Conservation (phyloP, 2,113 vertebrate species). For the Pardalotus punctatus region DNA sequence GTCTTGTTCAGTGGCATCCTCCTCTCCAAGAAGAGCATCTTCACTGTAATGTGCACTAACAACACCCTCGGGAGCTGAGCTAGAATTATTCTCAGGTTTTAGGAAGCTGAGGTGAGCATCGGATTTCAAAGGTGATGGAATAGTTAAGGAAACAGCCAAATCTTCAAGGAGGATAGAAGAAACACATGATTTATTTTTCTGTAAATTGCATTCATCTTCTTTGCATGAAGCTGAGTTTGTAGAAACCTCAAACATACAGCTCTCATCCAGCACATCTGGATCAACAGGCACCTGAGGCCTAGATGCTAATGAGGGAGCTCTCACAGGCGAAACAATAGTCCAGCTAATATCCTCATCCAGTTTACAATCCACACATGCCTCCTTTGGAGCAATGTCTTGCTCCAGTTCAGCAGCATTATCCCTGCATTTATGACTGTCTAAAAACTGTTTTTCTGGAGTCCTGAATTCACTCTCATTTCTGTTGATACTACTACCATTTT, state of each 20-base stretch:
- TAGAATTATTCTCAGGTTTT: constrained; percentile 72
- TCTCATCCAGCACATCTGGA: constrained; percentile 91
- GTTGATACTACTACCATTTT: constrained; percentile 66
- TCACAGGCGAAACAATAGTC: constrained; percentile 82
- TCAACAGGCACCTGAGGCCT: constrained; percentile 76
- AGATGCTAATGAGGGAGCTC: constrained; percentile 67
- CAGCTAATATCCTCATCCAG: constrained; percentile 75
- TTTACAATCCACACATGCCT: constrained; percentile 72
- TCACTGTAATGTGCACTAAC: constrained; percentile 90
- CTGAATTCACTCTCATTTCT: constrained; percentile 80
- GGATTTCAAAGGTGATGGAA: constrained; percentile 95
- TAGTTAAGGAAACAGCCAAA: constrained; percentile 92
- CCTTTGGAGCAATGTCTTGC: constrained; percentile 70
- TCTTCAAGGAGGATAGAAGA: constrained; percentile 92
- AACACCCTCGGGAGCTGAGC: constrained; percentile 82
- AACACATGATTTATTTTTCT: constrained; percentile 70
- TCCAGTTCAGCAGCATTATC: constrained; percentile 15
- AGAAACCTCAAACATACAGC: constrained; percentile 90
- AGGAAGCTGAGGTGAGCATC: constrained; percentile 95
- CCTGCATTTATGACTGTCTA: constrained; percentile 69
- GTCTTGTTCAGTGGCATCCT: constrained; percentile 92
- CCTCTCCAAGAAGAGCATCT: constrained; percentile 87
- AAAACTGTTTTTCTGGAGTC: constrained; percentile 82
- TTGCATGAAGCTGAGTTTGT: constrained; percentile 61
- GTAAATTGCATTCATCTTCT: constrained; percentile 50